Evolutionary conservation across 2,113 vertebrate genomes (phyloP), one percentile per base, ranked within the genome.

Genomic region (Hassar affinis): DNA sequence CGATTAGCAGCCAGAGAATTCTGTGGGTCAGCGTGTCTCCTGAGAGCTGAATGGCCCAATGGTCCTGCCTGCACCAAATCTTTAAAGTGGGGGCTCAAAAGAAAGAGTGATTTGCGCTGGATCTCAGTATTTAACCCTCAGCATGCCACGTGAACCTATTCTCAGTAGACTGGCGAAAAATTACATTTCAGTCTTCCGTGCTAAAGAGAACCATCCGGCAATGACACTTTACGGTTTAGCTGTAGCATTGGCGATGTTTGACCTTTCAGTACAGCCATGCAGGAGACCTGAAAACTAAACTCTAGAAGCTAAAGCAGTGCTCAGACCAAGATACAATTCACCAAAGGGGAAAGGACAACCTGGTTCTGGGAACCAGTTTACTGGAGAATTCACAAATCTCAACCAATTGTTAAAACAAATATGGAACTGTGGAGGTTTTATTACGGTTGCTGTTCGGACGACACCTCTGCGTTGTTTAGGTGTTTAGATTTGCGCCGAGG

Each of bases 61-160:
- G 92, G 91, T 90, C 93, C 91, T 90, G 92, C 92, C 92, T 91
- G 90, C 95, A 91, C 94, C 91, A 91, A 89, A 93, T 95, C 93
- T 93, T 93, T 94, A 94, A 93, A 35, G 49, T 25, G 6, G 20
- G 25, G 49, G 33, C 20, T 61, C 25, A 10, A 17, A 33, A 38
- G 38, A 49, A 35, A 22, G 49, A 27, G 5, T 7, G 52, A 22
- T 72, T 45, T 27, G 59, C 20, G 4, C 57, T 17, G 25, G 12
- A n/a, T 38, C n/a, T 35, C 33, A 17, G 1, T 35, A 2, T 69
- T 38, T 69, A 54, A 52, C 27, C 45, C 61, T 80, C 27, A 14
- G 61, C n/a, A 51, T 12, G 59, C 61, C 17, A 11, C 27, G 9
- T 33, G 12, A 42, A 59, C 11, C 3, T 57, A 30, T 74, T 74